Evolutionary conservation across 2,888 invertebrate species (phyloP).

Genomic region (Andrena fulva): DNA sequence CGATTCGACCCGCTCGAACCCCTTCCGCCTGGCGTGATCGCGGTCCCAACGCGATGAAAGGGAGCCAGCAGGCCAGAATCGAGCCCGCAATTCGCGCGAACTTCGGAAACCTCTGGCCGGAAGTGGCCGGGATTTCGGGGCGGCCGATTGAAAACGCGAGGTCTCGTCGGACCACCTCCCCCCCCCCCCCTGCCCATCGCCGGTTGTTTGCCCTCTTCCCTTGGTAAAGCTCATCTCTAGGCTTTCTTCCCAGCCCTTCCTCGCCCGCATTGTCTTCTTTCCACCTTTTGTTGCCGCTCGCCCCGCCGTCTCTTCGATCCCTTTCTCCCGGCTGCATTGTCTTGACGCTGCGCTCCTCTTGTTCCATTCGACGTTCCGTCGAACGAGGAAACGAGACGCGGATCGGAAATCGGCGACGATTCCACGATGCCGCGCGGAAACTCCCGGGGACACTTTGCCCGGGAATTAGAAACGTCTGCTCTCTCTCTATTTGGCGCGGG

Average conservation of each 20-base stretch:
- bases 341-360: slow-evolving; percentile 1
- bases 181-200: neutral
- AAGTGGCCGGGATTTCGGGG: slow-evolving; percentile 50
- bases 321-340: slow-evolving; percentile 21
- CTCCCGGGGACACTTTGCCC: neutral
- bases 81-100: slow-evolving; percentile 29
- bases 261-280: slow-evolving; percentile 49
- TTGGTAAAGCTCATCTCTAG: slow-evolving; percentile 37
- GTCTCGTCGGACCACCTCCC: neutral
- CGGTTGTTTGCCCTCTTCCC: slow-evolving; percentile 51
- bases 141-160: slow-evolving; percentile 54
- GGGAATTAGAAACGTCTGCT: slow-evolving; percentile 8
- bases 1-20: slow-evolving; percentile 5
- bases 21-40: slow-evolving; percentile 22
- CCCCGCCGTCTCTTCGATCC: slow-evolving; percentile 4
- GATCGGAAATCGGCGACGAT: slow-evolving; percentile 44
- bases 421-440: neutral
- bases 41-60: slow-evolving; percentile 17
- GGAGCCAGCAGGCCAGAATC: slow-evolving; percentile 7
- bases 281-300: slow-evolving; percentile 45
- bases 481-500: too few species aligned
- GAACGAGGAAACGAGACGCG: slow-evolving; percentile 28
- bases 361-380: slow-evolving; percentile 19
- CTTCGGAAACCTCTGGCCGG: slow-evolving; percentile 25
- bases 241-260: slow-evolving; percentile 48